Conservation (phyloP, 1,140 invertebrate species). For the Solenopsis invicta region DNA sequence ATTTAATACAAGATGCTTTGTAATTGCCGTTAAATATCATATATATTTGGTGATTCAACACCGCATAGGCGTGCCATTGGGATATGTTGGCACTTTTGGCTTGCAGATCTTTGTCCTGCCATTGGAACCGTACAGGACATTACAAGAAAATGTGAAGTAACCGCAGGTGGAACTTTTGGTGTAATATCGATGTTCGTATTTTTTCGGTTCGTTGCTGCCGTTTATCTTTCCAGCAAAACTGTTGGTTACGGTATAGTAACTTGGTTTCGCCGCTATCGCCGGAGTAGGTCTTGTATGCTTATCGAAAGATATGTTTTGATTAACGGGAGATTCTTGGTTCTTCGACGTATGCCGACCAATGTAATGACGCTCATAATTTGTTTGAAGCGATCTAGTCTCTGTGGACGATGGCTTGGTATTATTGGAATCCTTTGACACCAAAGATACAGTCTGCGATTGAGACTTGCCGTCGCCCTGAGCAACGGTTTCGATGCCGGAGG, state of each 20-base stretch:
- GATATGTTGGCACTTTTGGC: conserved; percentile 89
- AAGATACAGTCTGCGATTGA: conserved; percentile 89
- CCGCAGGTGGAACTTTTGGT: conserved; percentile 95
- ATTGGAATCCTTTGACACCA: conserved; percentile 86
- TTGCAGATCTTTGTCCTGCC: conserved; percentile 93
- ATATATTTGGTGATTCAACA: conserved; percentile 77
- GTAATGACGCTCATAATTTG: conserved; percentile 70
- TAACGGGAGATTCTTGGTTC: neutral
- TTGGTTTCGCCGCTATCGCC: conserved; percentile 74
- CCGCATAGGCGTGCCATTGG: conserved; percentile 87
- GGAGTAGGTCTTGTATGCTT: conserved; percentile 39
- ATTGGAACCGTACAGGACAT: conserved; percentile 91
- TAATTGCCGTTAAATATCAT: neutral
- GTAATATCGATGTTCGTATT: conserved; percentile 90
- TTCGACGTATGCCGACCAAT: conserved; percentile 37
- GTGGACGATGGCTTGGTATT: conserved; percentile 69
- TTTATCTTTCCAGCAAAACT: conserved; percentile 91
- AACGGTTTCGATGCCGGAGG: conserved; percentile 88
- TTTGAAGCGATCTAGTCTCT: conserved; percentile 79
- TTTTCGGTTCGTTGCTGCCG: conserved; percentile 86
- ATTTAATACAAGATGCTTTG: conserved; percentile 23
- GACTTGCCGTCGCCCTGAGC: conserved; percentile 88
- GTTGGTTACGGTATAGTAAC: conserved; percentile 90
- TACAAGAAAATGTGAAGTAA: conserved; percentile 94
- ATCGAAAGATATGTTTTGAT: conserved; percentile 21